Evolutionary conservation across 2,888 invertebrate genomes (phyloP).

Genomic region (Cataglyphis cursor): DNA sequence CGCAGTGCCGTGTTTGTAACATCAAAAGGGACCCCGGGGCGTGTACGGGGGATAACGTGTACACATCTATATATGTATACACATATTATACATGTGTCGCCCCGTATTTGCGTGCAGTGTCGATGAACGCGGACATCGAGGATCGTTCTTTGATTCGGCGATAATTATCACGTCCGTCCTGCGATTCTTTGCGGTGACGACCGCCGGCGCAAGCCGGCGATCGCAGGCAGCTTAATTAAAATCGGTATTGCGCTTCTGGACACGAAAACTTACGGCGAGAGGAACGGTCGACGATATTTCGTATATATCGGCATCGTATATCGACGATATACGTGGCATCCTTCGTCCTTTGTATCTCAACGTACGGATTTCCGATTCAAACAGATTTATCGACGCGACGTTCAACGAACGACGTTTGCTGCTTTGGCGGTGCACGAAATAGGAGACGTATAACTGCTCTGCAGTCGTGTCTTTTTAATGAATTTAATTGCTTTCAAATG

Average conservation of each 20-base stretch:
- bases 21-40: conserved; percentile 72
- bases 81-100: conserved; percentile 48
- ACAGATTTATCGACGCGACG: conserved; percentile 31
- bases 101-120: conserved; percentile 59
- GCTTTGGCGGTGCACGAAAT: conserved; percentile 35
- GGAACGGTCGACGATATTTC: conserved; percentile 57
- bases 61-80: conserved; percentile 35
- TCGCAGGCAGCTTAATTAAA: conserved; percentile 67
- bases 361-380: conserved; percentile 45
- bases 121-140: conserved; percentile 74
- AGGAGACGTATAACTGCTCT: background rate
- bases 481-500: conserved; percentile 44
- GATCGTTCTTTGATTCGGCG: conserved; percentile 79
- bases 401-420: background rate
- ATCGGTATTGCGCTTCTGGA: conserved; percentile 62
- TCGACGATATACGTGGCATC: conserved; percentile 45
- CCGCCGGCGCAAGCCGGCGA: conserved; percentile 36
- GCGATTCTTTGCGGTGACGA: conserved; percentile 78
- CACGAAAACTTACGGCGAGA: conserved; percentile 37
- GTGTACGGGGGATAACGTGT: conserved; percentile 40
- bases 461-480: background rate
- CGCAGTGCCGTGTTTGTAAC: conserved; percentile 69
- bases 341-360: conserved; percentile 24
- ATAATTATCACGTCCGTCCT: conserved; percentile 83
- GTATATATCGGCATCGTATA: conserved; percentile 41